Evolutionary conservation across 2,113 vertebrate species (phyloP), one percentile per base, ranked within the genome.

Genomic region (Pongo pygmaeus): DNA sequence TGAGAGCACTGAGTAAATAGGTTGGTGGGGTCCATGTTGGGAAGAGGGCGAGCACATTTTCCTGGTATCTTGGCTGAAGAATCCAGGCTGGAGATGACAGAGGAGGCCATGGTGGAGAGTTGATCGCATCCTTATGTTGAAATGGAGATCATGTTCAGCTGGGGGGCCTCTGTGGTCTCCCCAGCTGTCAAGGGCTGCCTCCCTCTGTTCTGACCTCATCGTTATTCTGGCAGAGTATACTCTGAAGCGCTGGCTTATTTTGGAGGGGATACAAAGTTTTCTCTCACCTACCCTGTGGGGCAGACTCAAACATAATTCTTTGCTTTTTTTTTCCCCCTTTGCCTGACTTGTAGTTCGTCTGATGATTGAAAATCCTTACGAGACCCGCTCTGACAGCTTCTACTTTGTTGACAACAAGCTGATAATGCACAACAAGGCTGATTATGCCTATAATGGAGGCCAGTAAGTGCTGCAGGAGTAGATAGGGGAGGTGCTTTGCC

Each of bases 401-500:
- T 99, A 99, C 99, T 99, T 99, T 98, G 99, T 99, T 97, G 99
- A 99, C 99, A 99, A 99, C 99, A 99, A 99, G 98, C 98, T 99
- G 98, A 99, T 99, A 98, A 99, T 99, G 99, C 99, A 99, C 99
- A 99, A 99, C 99, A 99, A 99, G 98, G 99, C 99, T 8, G 99
- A 99, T 96, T 99, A 99, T 89, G 99, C 99, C 95, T 99, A 99
- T 98, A 99, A 99, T 0, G 99, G 99, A 72, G 99, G 99, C 96
- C 99, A 99, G 98, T 99, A 99, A 98, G 59, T 40, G 6, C 86
- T 7, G 78, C 50, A 0, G 74, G 59, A 35, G 52, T 38, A 30
- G 81, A 90, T 16, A 3, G 22, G 48, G 96, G 97, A 81, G 70
- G 95, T 61, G 91, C 97, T 97, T 93, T 43, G 77, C 97, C 91